Conservation (phyloP, 2,888 invertebrate genomes). For the Eupithecia inturbata region DNA sequence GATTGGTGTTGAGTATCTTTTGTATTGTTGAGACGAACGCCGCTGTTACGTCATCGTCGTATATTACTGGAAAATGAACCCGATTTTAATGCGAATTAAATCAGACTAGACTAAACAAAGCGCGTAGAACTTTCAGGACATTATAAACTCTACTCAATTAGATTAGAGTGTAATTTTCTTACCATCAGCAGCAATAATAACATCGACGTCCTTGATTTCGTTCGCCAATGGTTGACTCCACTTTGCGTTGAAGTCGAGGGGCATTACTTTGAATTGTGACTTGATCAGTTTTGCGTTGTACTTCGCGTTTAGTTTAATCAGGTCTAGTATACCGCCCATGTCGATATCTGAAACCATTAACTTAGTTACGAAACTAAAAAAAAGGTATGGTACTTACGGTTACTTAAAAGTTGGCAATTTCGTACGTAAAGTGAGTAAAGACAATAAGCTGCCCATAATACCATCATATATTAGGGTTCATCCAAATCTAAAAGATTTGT, state of each 20-base stretch:
- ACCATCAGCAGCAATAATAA: conserved; percentile 94
- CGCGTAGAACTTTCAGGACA: not conserved
- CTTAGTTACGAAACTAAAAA: not conserved
- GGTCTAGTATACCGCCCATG: conserved; percentile 88
- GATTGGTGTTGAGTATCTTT: conserved; percentile 85
- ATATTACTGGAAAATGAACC: conserved; percentile 87
- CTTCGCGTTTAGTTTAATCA: conserved; percentile 88
- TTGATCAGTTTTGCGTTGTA: conserved; percentile 86
- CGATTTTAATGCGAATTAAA: not conserved
- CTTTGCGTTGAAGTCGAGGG: conserved; percentile 87
- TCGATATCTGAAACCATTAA: conserved; percentile 86
- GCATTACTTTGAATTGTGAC: conserved; percentile 85
- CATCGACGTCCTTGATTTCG: conserved; percentile 84
- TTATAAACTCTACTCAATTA: not conserved
- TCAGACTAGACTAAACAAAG: not conserved
- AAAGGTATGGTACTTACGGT: not conserved
- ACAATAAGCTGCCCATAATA: no score
- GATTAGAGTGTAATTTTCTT: conserved; percentile 41
- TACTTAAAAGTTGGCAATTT: not conserved
- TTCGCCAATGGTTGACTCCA: conserved; percentile 83
- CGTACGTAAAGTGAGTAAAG: not conserved
- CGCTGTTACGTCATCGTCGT: conserved; percentile 91
- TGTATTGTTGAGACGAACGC: conserved; percentile 90
- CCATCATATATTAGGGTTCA: no score
- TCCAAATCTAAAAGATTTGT: no score